Percentiles rank a stretch among this genome's conserved stretches.
Conservation (phyloP, 2,888 invertebrate species). For the Trichopria drosophilae region DNA sequence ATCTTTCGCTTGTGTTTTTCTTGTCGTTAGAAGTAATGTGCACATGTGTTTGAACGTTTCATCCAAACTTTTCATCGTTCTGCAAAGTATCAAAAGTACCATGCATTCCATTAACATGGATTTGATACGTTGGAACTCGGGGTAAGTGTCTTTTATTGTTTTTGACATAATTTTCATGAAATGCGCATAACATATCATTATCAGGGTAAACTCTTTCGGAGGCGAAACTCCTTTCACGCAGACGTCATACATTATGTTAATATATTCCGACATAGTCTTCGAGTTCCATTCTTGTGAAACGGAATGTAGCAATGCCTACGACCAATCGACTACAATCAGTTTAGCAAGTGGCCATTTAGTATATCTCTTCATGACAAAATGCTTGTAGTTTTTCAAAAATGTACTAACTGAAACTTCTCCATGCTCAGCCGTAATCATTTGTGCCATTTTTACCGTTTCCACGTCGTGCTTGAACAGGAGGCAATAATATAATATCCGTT, state of each 20-base stretch:
- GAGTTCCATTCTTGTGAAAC: constrained; percentile 1
- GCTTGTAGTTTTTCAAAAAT: not conserved
- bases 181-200: constrained; percentile 8
- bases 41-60: not conserved
- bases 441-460: constrained; percentile 2
- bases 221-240: not conserved
- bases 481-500: constrained; percentile 6
- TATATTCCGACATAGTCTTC: not conserved
- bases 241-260: constrained; percentile 5
- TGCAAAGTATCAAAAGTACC: not conserved
- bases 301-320: constrained; percentile 7
- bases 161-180: constrained; percentile 7
- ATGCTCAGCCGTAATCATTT: constrained; percentile 2
- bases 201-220: not conserved
- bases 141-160: constrained; percentile 2
- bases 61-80: not conserved
- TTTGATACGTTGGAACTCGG: not conserved
- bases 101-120: constrained; percentile 5
- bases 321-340: not conserved
- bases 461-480: not conserved
- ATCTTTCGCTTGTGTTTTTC: not conserved
- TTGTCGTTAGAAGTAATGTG: not conserved
- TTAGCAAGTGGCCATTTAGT: constrained; percentile 9
- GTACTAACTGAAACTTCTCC: not conserved
- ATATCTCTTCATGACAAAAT: constrained; percentile 2